Base-by-base conservation (phyloP, 1,140 invertebrate genomes). In the Lepeophtheirus salmonis region DNA sequence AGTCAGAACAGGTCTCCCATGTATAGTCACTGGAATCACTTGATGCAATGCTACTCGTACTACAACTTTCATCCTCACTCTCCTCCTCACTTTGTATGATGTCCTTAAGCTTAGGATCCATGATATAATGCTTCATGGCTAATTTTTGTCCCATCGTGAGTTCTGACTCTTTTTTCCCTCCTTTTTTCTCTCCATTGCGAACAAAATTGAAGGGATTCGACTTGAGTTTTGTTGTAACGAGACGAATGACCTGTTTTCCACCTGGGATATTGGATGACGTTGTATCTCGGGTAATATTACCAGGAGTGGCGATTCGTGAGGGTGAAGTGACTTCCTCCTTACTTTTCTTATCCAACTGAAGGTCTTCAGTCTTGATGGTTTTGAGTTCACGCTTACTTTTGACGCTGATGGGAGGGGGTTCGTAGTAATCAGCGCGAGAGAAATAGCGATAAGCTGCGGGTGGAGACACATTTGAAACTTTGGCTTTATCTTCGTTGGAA, bases 361-460 rank as follows among this genome's bases (percentile, higher is more conserved):
- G 17, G 26, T 57, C 55, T 17, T 26, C 16, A 4, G 55, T 57
- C 14, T 57, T 57, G 55, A 57, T 41, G 16, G 55, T 57, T 23
- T 57, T 57, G 26, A 57, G 17, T 14, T 16, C 23, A n/a, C 16
- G 16, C 26, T 25, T 57, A 21, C 17, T 17, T 16, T 16, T 12
- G 26, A 23, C 17, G 3, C 13, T 24, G 50, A 4, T 52, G 50
- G 50, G 10, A 10, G 50, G n/a, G 4, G 50, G 4, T 4, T 22
- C 21, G 26, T 57, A 57, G 55, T 50, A 57, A 17, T 57, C 55
- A 30, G 23, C 26, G 20, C 55, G 21, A 23, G 55, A 57, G 4
- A 57, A 24, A 23, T 57, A 57, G 14, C 25, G 21, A 25, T 57
- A 57, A 21, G 55, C 26, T 24, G 55, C 55, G n/a, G 55, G 55